Evolutionary conservation across 2,113 vertebrate species (phyloP).

Genomic region (Bagarius yarrelli): DNA sequence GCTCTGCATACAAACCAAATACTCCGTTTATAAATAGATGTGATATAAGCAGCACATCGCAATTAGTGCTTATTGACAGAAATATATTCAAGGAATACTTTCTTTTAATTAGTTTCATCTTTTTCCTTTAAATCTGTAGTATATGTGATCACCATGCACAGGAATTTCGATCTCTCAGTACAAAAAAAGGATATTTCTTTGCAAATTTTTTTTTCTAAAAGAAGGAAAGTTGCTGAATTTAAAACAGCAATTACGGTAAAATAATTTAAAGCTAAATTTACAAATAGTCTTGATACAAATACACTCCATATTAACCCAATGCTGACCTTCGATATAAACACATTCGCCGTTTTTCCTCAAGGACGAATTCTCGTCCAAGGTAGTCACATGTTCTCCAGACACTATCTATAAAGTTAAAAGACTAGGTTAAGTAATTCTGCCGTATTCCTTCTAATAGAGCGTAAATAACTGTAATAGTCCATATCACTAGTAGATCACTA

Average conservation of each 20-base stretch:
- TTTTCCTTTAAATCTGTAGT: not conserved
- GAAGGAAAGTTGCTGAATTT: not conserved
- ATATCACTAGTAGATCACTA: not conserved
- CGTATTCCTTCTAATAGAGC: not conserved
- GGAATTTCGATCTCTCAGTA: not conserved
- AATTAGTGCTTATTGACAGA: not conserved
- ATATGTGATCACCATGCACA: not conserved
- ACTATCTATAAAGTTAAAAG: not conserved
- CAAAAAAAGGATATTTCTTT: too few species aligned
- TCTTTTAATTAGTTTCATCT: not conserved
- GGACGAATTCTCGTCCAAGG: not conserved
- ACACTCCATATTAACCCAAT: not conserved
- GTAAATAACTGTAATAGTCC: not conserved
- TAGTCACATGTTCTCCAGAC: not conserved
- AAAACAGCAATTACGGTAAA: not conserved
- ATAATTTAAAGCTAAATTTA: not conserved
- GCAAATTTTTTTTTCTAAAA: too few species aligned
- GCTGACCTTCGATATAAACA: not conserved
- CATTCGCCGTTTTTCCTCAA: not conserved
- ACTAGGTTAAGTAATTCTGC: not conserved
- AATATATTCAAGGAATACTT: slow-evolving; percentile 13
- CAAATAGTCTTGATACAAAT: not conserved
- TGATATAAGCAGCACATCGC: not conserved
- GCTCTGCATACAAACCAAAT: not conserved
- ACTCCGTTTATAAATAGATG: not conserved